Evolutionary conservation across 2,888 invertebrate genomes (phyloP).

Genomic region (Heliconius ethilla): DNA sequence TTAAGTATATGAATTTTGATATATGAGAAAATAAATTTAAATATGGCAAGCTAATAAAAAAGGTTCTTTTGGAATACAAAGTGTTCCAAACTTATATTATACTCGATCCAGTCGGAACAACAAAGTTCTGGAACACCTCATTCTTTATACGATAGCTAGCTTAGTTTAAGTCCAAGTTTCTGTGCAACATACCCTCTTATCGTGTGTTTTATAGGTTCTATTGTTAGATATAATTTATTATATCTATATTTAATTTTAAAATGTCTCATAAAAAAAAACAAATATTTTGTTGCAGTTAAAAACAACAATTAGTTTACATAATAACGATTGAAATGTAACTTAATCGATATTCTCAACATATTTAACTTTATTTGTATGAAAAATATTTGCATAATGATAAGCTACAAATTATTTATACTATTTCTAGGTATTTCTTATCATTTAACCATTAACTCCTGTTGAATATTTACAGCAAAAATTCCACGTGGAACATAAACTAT

Average conservation of each 20-base stretch:
- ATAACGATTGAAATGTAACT: not conserved
- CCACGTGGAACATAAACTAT: slow-evolving; percentile 39
- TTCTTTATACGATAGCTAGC: slow-evolving; percentile 20
- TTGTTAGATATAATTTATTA: not conserved
- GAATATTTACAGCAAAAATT: slow-evolving; percentile 20
- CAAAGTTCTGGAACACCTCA: slow-evolving; percentile 13
- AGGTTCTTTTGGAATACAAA: not conserved
- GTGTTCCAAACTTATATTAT: slow-evolving; percentile 1
- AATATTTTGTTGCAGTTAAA: not conserved
- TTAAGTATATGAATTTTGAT: not conserved
- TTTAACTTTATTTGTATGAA: not conserved
- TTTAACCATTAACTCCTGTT: not conserved
- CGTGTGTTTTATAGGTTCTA: not conserved
- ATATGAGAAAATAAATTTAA: not conserved
- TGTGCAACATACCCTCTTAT: not conserved
- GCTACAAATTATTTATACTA: not conserved
- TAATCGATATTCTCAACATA: not conserved
- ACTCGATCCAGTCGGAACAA: slow-evolving; percentile 8
- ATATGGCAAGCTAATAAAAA: not conserved
- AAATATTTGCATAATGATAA: not conserved
- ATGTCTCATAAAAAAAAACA: not conserved
- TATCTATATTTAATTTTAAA: not conserved
- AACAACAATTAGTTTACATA: not conserved
- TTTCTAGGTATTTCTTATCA: not conserved
- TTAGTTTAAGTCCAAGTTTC: slow-evolving; percentile 16